Evolutionary conservation across 2,888 invertebrate genomes (phyloP).

Genomic region (Xiphydria camelus): DNA sequence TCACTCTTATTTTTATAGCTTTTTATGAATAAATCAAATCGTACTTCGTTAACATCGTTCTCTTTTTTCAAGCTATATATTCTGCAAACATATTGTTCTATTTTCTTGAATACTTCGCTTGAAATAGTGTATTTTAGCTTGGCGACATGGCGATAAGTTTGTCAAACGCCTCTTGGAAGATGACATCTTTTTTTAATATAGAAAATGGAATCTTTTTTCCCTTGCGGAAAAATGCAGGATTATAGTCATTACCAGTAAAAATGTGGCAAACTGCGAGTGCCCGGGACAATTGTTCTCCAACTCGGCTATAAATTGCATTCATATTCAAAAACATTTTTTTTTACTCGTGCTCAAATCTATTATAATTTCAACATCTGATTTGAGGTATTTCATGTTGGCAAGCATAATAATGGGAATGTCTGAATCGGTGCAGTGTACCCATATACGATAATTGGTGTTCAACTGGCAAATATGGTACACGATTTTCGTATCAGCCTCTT

Average conservation of each 20-base stretch:
- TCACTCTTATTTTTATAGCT: conserved; percentile 26
- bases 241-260: conserved; percentile 27
- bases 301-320: conserved; percentile 20
- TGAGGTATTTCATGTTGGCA: conserved; percentile 23
- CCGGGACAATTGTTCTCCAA: conserved; percentile 22
- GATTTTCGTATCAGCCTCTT: conserved; percentile 37
- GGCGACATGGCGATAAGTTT: conserved; percentile 16
- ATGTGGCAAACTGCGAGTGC: conserved; percentile 23
- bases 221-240: conserved; percentile 24
- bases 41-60: conserved; percentile 29
- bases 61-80: conserved; percentile 25
- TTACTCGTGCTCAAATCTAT: conserved; percentile 17
- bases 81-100: conserved; percentile 25
- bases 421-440: conserved; percentile 31
- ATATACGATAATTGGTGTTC: conserved; percentile 26
- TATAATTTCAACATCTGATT: conserved; percentile 17
- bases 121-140: too few relatives aligned
- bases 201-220: conserved; percentile 21
- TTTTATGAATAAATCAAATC: conserved; percentile 33
- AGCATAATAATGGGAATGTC: conserved; percentile 32
- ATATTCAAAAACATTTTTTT: conserved; percentile 18
- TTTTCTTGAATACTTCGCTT: conserved; percentile 15
- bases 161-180: conserved; percentile 22
- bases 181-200: conserved; percentile 16
- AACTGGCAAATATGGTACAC: conserved; percentile 29